These are phyloP conservation scores for Sinosuthora webbiana DNA, from an alignment of 2,113 vertebrate species.

Conservation along the genomic window DNA sequence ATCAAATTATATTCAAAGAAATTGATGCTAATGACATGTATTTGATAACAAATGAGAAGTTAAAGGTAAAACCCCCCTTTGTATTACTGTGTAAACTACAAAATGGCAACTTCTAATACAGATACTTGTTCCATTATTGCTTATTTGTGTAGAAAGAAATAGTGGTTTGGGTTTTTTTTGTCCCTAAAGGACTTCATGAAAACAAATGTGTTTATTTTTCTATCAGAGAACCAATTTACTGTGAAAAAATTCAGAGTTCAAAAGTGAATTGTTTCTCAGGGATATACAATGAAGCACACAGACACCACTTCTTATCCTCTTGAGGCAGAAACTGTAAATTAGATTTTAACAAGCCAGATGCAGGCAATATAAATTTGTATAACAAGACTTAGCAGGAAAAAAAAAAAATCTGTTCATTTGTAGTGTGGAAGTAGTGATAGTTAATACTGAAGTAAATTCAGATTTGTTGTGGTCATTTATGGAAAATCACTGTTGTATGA, in stretches of 20 bases:
- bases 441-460: background rate
- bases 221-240: conserved; percentile 45
- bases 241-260: conserved; percentile 48
- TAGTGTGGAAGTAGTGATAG: background rate
- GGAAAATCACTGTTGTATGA: background rate
- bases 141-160: background rate
- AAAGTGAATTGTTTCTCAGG: conserved; percentile 56
- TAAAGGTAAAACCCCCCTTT: background rate
- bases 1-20: background rate
- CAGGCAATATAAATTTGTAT: conserved; percentile 42
- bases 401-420: background rate
- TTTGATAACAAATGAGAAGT: background rate
- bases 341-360: conserved; percentile 60
- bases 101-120: background rate
- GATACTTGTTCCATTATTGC: background rate
- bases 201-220: conserved; percentile 60
- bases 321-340: conserved; percentile 63
- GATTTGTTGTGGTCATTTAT: background rate
- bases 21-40: background rate
- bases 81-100: background rate
- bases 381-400: background rate
- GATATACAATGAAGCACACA: conserved; percentile 15
- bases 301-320: conserved; percentile 38
- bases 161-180: background rate
- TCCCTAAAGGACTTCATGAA: conserved; percentile 8